Base-by-base conservation (phyloP, 2,797 vertebrate species). In the Acanthurus lineatus region DNA sequence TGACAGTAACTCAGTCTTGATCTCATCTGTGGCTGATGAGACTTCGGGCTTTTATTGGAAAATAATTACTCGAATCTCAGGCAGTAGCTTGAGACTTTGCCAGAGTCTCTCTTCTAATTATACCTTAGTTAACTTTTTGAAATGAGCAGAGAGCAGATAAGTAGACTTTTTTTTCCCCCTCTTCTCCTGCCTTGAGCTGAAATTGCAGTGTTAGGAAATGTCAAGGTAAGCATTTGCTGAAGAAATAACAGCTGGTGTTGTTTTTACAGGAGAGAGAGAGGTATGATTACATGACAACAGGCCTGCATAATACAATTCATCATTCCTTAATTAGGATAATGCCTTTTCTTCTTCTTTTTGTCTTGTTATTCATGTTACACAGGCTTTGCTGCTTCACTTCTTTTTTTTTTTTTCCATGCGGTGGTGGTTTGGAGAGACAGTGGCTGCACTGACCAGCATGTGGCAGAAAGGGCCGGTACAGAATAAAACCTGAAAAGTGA, bases 171-270 rank as follows among this genome's bases (percentile, higher is more conserved):
- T 58, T 78, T 52, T n/a, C 28, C 32, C 32, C 32, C 1, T n/a
- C 22, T n/a, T 76, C 59, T 70, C n/a, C 54, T 16, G 38, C 88
- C 76, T 72, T 64, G 63, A 77, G 82, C 81, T 90, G 59, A 82
- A 91, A 92, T 85, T 91, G 78, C 74, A 74, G 84, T 66, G 63
- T 87, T 82, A 82, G 82, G 82, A 91, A 89, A 88, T 90, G 86
- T 93, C 72, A 89, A 85, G 83, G 88, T 93, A 88, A 86, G 89
- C 78, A 75, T 86, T 90, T 89, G 71, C 82, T 62, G 72, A 75
- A 75, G 75, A 35, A 84, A 85, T 73, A 89, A 76, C 91, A 92
- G 88, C 89, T 93, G 90, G 75, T 83, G 85, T 76, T 90, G 86
- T 84, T 91, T 94, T 90, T 83, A 83, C 70, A 81, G 76, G 59